Base-by-base conservation (phyloP, 2,797 vertebrate species). In the Cossypha heuglini region DNA sequence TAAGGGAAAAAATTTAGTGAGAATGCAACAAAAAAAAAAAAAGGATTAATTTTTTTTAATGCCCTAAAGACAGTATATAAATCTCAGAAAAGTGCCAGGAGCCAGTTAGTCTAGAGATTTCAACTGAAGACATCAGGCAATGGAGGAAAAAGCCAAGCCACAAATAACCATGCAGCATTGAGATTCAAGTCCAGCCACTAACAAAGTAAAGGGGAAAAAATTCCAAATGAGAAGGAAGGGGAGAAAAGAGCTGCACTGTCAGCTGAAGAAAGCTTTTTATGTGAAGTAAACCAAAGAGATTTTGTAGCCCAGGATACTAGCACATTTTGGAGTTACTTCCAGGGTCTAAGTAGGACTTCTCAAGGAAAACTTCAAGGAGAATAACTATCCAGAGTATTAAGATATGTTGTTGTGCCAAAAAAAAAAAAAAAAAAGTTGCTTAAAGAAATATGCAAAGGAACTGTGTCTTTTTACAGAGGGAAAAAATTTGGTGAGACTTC, bases 261-360 rank as follows among this genome's bases (percentile, higher is more conserved):
- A 88, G 88, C 82, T 75, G 76, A 93, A 96, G 92, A 95, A 92
- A 95, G 93, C 84, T 92, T 96, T 96, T 93, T 81, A 33, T 96
- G 93, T 90, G 75, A 80, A 92, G 48, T 61, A 89, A 93, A 89
- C 58, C 88, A 93, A 94, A 95, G 91, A 62, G 85, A 75, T 79
- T 75, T 80, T 75, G 94, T 94, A 94, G 86, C 86, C 84, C 69
- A 38, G 95, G 90, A 96, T 96, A 91, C 94, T 84, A 87, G 37
- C 11, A 16, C 15, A 0, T 62, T 91, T 78, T 92, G 68, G 74
- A 87, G 57, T 86, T 86, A 62, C 66, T 95, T 89, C 73, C 85
- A 91, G 72, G 52, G 61, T 75, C 73, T 73, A n/a, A 92, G 58
- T 66, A 82, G 81, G 80, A 90, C 80, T 94, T 94, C 71, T 85